Evolutionary conservation across 2,797 vertebrate genomes (phyloP).

Genomic region (Sebastes hubbsi): DNA sequence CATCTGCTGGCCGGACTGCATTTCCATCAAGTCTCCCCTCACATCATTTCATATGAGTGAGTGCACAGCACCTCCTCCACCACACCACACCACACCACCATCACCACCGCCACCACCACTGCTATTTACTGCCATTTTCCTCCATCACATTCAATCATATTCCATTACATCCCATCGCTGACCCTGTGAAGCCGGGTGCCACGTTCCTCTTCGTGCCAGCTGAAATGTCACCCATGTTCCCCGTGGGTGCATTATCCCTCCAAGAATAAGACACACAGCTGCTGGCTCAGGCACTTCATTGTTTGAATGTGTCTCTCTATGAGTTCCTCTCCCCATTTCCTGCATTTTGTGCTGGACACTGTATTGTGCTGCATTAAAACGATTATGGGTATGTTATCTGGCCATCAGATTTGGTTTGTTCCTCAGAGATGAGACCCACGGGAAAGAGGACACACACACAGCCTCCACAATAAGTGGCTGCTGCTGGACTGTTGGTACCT

Average conservation of each 20-base stretch:
- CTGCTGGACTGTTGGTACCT: background rate
- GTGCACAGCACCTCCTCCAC: background rate
- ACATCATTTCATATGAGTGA: constrained; percentile 18
- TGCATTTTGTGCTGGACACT: background rate
- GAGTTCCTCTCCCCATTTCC: background rate
- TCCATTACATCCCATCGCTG: constrained; percentile 49
- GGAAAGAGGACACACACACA: background rate
- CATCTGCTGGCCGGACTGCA: background rate
- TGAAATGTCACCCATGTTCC: constrained; percentile 54
- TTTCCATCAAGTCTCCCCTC: constrained; percentile 24
- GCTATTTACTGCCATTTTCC: constrained; percentile 47
- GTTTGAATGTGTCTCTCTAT: background rate
- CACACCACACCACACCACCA: background rate
- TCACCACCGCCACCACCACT: background rate
- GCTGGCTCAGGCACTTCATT: constrained; percentile 8
- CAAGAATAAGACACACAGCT: constrained; percentile 11
- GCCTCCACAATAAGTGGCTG: constrained; percentile 17
- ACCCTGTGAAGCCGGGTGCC: constrained; percentile 32
- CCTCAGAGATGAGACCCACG: background rate
- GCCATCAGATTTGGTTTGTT: constrained; percentile 7
- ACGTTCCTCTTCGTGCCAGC: constrained; percentile 26
- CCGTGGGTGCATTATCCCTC: constrained; percentile 8
- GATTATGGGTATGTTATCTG: constrained; percentile 2
- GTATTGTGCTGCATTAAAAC: constrained; percentile 14
- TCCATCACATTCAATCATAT: constrained; percentile 63